phyloP scores from a whole-genome alignment of 2,113 vertebrate species.

The Cyanoramphus novaezelandiae region DNA sequence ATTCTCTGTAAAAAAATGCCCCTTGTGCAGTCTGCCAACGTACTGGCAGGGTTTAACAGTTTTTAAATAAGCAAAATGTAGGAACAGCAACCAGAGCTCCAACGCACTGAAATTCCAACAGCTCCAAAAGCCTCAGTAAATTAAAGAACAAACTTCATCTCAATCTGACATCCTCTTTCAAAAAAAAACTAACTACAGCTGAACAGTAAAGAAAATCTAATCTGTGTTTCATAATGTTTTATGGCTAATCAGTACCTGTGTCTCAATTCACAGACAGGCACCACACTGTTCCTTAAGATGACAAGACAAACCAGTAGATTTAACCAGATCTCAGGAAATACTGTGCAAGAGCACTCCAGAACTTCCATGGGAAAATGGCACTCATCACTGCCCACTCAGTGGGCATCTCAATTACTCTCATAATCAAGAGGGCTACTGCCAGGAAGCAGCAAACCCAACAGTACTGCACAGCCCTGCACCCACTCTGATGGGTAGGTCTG shows the following conservation, averaged over 20 bases:
- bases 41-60: background rate
- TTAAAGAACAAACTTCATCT: background rate
- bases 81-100: background rate
- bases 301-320: background rate
- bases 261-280: background rate
- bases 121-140: background rate
- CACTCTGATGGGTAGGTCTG: background rate
- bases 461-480: background rate
- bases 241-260: background rate
- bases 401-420: fast-evolving
- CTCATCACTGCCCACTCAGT: fast-evolving
- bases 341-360: background rate
- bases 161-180: background rate
- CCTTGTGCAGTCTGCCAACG: background rate
- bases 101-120: background rate
- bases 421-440: background rate
- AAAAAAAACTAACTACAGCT: background rate
- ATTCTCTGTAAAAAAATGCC: background rate
- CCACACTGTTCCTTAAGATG: background rate
- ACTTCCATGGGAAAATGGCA: background rate
- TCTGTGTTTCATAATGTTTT: background rate
- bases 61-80: background rate
- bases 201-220: background rate
- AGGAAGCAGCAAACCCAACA: background rate
- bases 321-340: background rate